These are phyloP conservation scores for Spodoptera frugiperda DNA, from an alignment of 1,140 invertebrate species.

Conservation along the genomic window DNA sequence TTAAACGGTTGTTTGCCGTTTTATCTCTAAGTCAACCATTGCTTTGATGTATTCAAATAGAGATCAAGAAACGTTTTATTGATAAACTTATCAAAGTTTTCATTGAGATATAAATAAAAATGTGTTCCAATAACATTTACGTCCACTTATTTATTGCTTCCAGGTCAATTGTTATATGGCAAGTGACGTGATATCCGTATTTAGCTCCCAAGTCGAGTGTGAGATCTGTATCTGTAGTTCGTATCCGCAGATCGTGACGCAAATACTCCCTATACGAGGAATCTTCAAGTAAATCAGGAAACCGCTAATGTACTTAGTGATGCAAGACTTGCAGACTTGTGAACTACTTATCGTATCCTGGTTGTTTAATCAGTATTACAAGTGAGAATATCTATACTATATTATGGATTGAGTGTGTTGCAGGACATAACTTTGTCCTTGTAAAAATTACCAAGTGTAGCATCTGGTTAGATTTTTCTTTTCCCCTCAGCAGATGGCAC, in stretches of 20 bases:
- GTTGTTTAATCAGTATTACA: background rate
- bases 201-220: slow-evolving; percentile 15
- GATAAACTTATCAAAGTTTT: too few relatives aligned
- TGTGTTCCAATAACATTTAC: background rate
- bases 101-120: background rate
- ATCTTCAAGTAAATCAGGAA: background rate
- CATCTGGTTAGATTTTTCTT: background rate
- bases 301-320: slow-evolving; percentile 16
- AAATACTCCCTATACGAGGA: slow-evolving; percentile 3
- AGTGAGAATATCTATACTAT: too few relatives aligned
- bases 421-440: background rate
- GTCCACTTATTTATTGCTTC: slow-evolving; percentile 22
- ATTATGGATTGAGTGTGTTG: too few relatives aligned
- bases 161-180: slow-evolving; percentile 21
- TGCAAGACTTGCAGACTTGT: slow-evolving; percentile 11
- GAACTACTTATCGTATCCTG: background rate
- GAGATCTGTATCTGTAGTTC: slow-evolving; percentile 22
- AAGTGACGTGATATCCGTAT: slow-evolving; percentile 31
- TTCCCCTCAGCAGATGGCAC: background rate
- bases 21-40: too few relatives aligned
- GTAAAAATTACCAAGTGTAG: background rate
- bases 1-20: too few relatives aligned
- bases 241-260: slow-evolving; percentile 9
- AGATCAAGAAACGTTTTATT: too few relatives aligned
- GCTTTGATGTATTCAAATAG: too few relatives aligned